Percentiles rank a stretch among this genome's conserved stretches.
Evolutionary conservation across 2,113 vertebrate genomes (phyloP).

Genomic region (Ondatra zibethicus): DNA sequence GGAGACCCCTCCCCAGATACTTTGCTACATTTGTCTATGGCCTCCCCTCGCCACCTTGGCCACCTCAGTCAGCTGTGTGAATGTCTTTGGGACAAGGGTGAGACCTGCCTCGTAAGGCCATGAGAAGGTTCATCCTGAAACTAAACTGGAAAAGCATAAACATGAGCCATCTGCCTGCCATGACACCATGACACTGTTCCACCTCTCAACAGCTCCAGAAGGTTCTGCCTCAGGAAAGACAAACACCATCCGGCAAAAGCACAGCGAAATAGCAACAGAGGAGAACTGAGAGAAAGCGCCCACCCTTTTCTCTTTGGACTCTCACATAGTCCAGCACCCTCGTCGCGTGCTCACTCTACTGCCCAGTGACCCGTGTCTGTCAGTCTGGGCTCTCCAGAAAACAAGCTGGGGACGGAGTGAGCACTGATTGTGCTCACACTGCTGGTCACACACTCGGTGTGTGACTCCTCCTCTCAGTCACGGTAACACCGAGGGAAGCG

Average conservation of each 20-base stretch:
- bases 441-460: background rate
- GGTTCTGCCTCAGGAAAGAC: background rate
- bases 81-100: background rate
- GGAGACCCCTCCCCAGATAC: background rate
- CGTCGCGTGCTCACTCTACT: background rate
- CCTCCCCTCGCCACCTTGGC: background rate
- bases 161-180: background rate
- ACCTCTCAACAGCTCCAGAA: background rate
- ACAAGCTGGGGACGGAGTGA: too few species aligned
- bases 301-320: background rate
- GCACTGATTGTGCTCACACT: background rate
- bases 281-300: background rate
- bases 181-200: rapidly evolving
- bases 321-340: background rate
- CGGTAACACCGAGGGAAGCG: background rate
- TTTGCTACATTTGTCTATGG: background rate
- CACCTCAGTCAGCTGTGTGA: background rate
- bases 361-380: background rate
- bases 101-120: background rate
- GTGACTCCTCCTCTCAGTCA: background rate
- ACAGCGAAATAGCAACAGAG: background rate
- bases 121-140: background rate
- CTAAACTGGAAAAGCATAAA: background rate
- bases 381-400: background rate
- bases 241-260: background rate